Percentiles rank a stretch among this genome's conserved stretches.
Conservation (phyloP, 1,140 invertebrate species). For the Pogonomyrmex barbatus region DNA sequence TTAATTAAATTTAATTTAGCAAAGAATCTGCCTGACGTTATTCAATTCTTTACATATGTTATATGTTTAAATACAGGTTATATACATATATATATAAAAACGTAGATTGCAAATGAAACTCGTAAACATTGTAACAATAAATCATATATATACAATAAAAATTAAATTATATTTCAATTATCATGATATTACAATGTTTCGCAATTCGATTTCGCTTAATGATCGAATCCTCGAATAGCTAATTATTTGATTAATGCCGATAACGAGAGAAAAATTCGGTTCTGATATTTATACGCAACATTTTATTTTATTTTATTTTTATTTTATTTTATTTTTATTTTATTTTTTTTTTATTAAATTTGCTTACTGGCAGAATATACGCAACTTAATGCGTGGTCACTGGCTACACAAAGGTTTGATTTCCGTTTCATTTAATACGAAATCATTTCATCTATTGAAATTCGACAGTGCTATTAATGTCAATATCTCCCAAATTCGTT, state of each 20-base stretch:
- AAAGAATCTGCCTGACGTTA: not conserved
- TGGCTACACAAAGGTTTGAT: conserved; percentile 53
- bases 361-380: not conserved
- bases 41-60: not conserved
- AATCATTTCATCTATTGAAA: conserved; percentile 22
- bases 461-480: conserved; percentile 42
- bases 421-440: conserved; percentile 60
- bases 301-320: not conserved
- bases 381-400: conserved; percentile 39
- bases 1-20: conserved; percentile 1
- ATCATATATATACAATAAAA: not conserved
- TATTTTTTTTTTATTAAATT: conserved; percentile 2
- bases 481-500: conserved; percentile 40
- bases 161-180: conserved; percentile 45
- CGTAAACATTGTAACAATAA: not conserved
- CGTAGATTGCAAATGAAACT: not conserved
- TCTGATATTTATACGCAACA: not conserved
- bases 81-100: not conserved
- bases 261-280: conserved; percentile 2
- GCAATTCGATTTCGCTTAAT: conserved; percentile 4
- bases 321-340: not conserved
- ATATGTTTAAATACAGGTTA: not conserved
- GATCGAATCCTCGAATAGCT: not conserved
- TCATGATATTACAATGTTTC: not conserved
- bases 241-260: conserved; percentile 5